Evolutionary conservation across 2,113 vertebrate species (phyloP), one percentile per base, ranked within the genome.

Genomic region (Tiliqua scincoides): DNA sequence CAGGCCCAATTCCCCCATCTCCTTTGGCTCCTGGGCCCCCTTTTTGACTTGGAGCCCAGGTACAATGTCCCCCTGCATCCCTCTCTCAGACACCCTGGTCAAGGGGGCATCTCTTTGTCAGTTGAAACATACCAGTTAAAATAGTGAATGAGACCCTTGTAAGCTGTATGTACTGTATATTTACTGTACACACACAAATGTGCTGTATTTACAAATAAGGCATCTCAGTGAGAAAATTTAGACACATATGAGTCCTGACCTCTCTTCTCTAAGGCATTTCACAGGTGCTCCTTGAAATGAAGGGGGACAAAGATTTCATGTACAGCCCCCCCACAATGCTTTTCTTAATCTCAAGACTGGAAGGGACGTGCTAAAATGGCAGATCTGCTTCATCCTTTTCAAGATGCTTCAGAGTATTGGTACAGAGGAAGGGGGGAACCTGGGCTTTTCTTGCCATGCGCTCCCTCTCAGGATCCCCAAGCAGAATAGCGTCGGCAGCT

Each of bases 401-500:
- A 18, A 2, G 9, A 9, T 73, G 61, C 70, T 23, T n/a, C 23
- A 23, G 72, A 40, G 18, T 35, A 35, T 10, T 48, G n/a, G 76
- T 27, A 62, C 21, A 1, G 12, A 18, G 67, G 25, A 30, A 21
- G 27, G 30, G 57, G 11, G 4, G 27, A 70, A 35, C n/a, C n/a
- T 6, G 30, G 25, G 27, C 65, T n/a, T n/a, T 48, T 40, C 54
- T 83, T 74, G n/a, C 85, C 75, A 40, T 65, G 17, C 20, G 3
- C 52, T 12, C 74, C 82, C 67, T 88, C 18, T 70, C 85, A 37
- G 85, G 80, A 85, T 82, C 81, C 67, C 74, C 5, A 8, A 82
- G 87, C 88, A 71, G 85, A 67, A 89, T 30, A 76, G 85, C 65
- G 73, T 89, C 5, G 89, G 89, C 86, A 81, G 89, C 77, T 83